Evolutionary conservation across 2,888 invertebrate species (phyloP), one percentile per base, ranked within the genome.

Genomic region (Tetragonula carbonaria): DNA sequence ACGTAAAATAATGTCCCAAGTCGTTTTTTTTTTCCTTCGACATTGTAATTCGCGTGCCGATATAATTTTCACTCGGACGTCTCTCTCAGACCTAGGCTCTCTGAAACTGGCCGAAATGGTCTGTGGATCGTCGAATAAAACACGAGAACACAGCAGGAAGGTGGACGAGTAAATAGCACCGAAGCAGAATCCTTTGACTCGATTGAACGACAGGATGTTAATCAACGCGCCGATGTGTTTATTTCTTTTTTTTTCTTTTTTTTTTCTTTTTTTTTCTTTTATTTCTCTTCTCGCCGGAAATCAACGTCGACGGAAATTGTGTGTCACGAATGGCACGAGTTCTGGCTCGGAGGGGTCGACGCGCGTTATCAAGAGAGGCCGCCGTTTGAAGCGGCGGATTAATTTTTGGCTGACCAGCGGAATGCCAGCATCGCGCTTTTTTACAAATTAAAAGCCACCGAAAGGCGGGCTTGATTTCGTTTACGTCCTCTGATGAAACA

Each of bases 141-240:
- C 28, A 28, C 16, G n/a, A 38, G 11, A 13, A 45, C 45, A 45
- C 45, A 45, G 45, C 45, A 45, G 45, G 11, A 23, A n/a, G 33
- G 3, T 16, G n/a, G 33, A 16, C 4, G 0, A 23, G 28, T 16
- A 38, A 65, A 65, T 33, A 53, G 74, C 28, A 13, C n/a, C 33
- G 8, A 74, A 18, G 18, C 4, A 21, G 21, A 2, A 63, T 74
- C 74, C 79, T 67, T 74, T 68, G 74, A 79, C 62, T 79, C 74
- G 79, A 68, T 79, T 11, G 74, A 53, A 68, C 67, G 59, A 33
- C 2, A 16, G 78, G 53, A 68, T 74, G 74, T 79, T 79, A 74
- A 79, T 79, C 68, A 79, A 74, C 73, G 74, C 62, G 50, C 33
- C 28, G 59, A 33, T 50, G 62, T 74, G 67, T 79, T 79, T 68